Conservation (phyloP, 2,888 invertebrate genomes). For the Phortica okadai region DNA sequence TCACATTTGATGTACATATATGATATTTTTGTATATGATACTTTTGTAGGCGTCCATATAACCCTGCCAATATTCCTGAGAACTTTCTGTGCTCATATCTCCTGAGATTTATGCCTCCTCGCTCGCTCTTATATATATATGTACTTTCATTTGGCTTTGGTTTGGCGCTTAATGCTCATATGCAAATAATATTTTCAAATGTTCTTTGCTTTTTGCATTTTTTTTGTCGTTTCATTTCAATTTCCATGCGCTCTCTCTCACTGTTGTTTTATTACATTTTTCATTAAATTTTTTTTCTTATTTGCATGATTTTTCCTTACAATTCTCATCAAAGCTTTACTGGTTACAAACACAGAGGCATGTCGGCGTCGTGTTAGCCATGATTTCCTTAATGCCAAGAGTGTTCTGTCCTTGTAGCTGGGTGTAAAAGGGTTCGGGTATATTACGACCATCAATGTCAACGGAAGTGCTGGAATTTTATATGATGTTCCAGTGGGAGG, state of each 20-base stretch:
- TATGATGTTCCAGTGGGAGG: no score
- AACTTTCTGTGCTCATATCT: no score
- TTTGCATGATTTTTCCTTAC: background rate
- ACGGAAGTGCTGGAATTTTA: background rate
- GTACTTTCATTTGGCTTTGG: background rate
- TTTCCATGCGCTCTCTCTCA: background rate
- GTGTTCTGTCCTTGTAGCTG: background rate
- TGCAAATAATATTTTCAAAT: conserved; percentile 69
- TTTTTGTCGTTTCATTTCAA: background rate
- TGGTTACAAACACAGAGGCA: background rate
- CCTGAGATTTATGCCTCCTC: background rate
- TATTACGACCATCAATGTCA: background rate
- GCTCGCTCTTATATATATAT: background rate
- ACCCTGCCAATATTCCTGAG: no score
- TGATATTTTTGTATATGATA: no score
- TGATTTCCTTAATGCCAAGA: background rate
- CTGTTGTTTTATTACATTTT: conserved; percentile 11
- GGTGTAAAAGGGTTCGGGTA: background rate
- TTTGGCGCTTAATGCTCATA: conserved; percentile 47
- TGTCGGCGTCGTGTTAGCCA: background rate
- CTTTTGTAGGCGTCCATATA: no score
- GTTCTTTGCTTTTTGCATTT: conserved; percentile 56
- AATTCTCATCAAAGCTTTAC: background rate
- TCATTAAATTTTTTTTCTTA: background rate
- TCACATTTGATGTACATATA: no score